Base-by-base conservation (phyloP, 2,113 vertebrate genomes). In the Tautogolabrus adspersus region DNA sequence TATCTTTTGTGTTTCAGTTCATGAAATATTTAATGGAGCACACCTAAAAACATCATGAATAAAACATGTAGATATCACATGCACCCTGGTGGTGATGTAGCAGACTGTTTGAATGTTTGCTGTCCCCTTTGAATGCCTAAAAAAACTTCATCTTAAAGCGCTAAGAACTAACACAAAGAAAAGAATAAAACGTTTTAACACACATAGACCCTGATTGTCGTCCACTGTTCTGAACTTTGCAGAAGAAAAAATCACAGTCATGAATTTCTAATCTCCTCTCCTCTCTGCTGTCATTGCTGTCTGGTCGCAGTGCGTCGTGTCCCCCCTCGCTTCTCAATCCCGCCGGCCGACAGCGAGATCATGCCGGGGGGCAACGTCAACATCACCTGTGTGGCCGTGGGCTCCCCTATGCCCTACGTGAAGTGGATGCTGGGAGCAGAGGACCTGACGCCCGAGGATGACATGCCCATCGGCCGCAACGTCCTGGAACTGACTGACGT, bases 391-490 rank as follows among this genome's bases (percentile, higher is more conserved):
- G 97, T 98, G 92, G 97, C 98, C 0, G 97, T 99, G 83, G 98
- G 98, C 68, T 98, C 98, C 66, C 98, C 97, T 60, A 99, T 99
- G 97, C 98, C 98, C 10, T 99, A 99, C 81, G 98, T 99, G 74
- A 99, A 99, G 89, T 99, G 98, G 98, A 99, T 99, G 98, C 93
- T 99, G 68, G 98, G 97, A 80, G 95, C 97, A 6, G 98, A 99
- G 92, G 98, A 99, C 92, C 92, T 99, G 89, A 99, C 98, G 22
- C 98, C 98, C 2, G 98, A 99, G 89, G 98, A 99, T 75, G 98
- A 99, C 93, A 99, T 99, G 98, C 98, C 98, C 73, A 99, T 99
- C 82, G 98, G 98, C 62, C 96, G 97, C 89, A 99, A 99, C 34
- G 98, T 99, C 60, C 94, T 99, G 74, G 97, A 99, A 64, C 95